Evolutionary conservation across 1,140 invertebrate genomes (phyloP), one percentile per base, ranked within the genome.

Genomic region (Zaprionus camerounensis): DNA sequence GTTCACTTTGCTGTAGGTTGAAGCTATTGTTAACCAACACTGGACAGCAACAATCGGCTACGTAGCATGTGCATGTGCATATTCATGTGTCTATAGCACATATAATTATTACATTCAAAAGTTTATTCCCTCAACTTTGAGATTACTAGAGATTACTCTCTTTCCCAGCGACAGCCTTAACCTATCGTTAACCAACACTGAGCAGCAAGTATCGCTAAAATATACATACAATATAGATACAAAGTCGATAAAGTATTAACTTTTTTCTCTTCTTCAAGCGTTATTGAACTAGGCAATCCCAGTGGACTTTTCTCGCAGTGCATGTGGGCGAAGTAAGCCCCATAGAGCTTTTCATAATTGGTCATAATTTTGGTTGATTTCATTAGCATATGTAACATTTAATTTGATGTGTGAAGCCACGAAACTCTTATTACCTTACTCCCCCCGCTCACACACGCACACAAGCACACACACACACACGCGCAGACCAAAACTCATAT

Each of bases 291-390:
- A 9, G 31, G 31, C 28, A 31, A 31, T 9, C 28, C 28, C 28
- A 31, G 7, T 34, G 9, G 15, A 46, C 41, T 20, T 56, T 36
- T 62, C 24, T 5, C 12, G 66, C 31, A 63, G 49, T 15, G 20
- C 15, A 28, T 22, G n/a, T 41, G 67, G 55, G 17, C 70, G 55
- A 69, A 67, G 55, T 61, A 76, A 79, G 78, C 73, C 76, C 71
- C 24, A 86, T 85, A 82, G 82, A 86, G 66, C 80, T 87, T 87
- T 86, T 87, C 78, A 81, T 88, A 90, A 88, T 84, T 87, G 84
- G 78, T 87, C 85, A 88, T 88, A 88, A 87, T 88, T 88, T 88
- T 84, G 75, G 81, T 74, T 88, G 84, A 88, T 88, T 88, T 90
- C 81, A 84, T 87, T 86, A 87, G 82, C 82, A 86, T 87, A 87